Evolutionary conservation across 2,797 vertebrate genomes (phyloP), one percentile per base, ranked within the genome.

Genomic region (Synanceia verrucosa): DNA sequence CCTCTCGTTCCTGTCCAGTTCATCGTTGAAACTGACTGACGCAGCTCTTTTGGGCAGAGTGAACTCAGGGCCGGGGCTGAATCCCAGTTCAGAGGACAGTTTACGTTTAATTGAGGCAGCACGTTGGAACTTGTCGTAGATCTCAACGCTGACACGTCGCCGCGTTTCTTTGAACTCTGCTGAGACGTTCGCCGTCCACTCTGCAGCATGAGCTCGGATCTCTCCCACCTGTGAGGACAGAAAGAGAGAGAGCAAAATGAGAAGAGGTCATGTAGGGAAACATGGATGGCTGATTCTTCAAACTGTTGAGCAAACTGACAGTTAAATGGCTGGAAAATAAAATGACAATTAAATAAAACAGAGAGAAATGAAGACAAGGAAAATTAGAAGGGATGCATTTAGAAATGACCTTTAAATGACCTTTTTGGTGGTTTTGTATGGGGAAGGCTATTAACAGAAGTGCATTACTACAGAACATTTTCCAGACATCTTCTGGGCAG

Each of bases 161-260:
- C 97, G 93, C 0, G 97, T 99, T 89, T 99, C 97, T 89, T 98
- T 99, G 87, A 99, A 96, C 87, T 99, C 97, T 0, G 97, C 97
- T 0, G 97, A 98, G 80, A 99, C 97, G 0, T 97, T 98, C 18
- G 97, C 97, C 0, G 96, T 97, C 97, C 97, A 99, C 91, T 99
- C 97, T 0, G 97, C 97, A 1, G 97, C 97, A 0, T 99, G 97
- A n/a, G 97, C 97, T 50, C 97, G 90, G 86, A 99, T 97, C 87
- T 99, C 97, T 23, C 96, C 97, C 0, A 99, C 97, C 97, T 99
- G 83, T 8, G 13, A 8, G 36, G 61, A 53, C 1, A 62, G 29
- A 13, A 4, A 6, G 36, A 39, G 18, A 58, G 53, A n/a, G 16
- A n/a, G n/a, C n/a, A n/a, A 28, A 9, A 6, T 59, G 1, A 78